Evolutionary conservation across 2,888 invertebrate species (phyloP).

Genomic region (Troglohyphantes excavatus): DNA sequence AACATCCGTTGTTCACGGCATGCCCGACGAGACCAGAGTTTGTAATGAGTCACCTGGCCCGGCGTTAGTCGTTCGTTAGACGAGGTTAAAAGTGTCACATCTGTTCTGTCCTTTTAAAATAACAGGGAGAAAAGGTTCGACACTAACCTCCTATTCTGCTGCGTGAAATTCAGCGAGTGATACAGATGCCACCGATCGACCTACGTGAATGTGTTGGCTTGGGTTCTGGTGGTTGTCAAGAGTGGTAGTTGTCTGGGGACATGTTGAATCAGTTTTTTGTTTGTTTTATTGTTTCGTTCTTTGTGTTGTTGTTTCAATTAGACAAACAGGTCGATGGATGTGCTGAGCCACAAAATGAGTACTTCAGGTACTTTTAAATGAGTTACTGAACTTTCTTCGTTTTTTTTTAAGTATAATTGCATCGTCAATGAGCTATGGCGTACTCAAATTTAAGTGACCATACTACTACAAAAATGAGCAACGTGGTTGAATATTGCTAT

Average conservation of each 20-base stretch:
- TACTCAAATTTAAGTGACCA: too few relatives aligned
- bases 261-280: background rate
- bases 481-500: too few relatives aligned
- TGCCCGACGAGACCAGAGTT: constrained; percentile 53
- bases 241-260: background rate
- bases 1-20: constrained; percentile 69
- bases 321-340: too few relatives aligned
- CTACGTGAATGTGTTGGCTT: background rate
- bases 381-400: too few relatives aligned
- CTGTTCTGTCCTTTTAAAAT: constrained; percentile 31
- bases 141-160: constrained; percentile 28
- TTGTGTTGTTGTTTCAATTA: too few relatives aligned
- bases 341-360: background rate
- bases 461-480: too few relatives aligned
- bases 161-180: background rate
- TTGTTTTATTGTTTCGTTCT: too few relatives aligned
- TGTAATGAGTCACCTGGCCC: constrained; percentile 68
- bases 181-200: background rate
- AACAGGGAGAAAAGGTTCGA: constrained; percentile 6
- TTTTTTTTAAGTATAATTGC: too few relatives aligned
- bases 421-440: too few relatives aligned
- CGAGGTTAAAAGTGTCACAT: constrained; percentile 65
- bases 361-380: too few relatives aligned
- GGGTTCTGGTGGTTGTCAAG: background rate
- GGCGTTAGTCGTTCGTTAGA: constrained; percentile 49